Evolutionary conservation across 2,888 invertebrate species (phyloP).

Genomic region (Stictocephala bisonia): DNA sequence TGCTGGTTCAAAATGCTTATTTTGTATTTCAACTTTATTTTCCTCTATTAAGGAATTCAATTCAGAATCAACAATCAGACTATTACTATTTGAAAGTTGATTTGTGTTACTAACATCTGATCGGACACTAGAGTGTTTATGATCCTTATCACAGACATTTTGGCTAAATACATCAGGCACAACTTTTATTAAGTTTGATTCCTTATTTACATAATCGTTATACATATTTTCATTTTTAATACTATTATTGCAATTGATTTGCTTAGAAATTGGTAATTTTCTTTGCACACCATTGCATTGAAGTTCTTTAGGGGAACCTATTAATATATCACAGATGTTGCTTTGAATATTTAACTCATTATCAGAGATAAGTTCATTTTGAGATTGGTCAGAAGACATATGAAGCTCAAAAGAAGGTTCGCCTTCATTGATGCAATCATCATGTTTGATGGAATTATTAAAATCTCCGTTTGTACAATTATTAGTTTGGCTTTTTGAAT

Average conservation of each 20-base stretch:
- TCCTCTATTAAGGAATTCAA: constrained; percentile 66
- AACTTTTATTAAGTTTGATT: too few species aligned
- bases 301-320: too few species aligned
- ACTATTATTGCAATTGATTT: too few species aligned
- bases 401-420: constrained; percentile 14
- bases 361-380: background rate
- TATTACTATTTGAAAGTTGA: constrained; percentile 71
- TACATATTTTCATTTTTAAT: too few species aligned
- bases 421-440: constrained; percentile 4
- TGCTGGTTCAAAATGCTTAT: background rate
- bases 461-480: too few species aligned
- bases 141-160: too few species aligned
- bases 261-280: too few species aligned
- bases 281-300: too few species aligned
- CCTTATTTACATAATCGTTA: too few species aligned
- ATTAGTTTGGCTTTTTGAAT: too few species aligned
- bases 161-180: too few species aligned
- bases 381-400: background rate
- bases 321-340: constrained; percentile 8
- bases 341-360: constrained; percentile 4
- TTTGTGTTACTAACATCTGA: constrained; percentile 65
- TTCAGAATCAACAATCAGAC: constrained; percentile 68
- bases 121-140: background rate
- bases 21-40: constrained; percentile 57
- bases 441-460: too few species aligned